These are phyloP conservation scores for Silurus asotus DNA, from an alignment of 2,113 vertebrate species.

Conservation along the genomic window DNA sequence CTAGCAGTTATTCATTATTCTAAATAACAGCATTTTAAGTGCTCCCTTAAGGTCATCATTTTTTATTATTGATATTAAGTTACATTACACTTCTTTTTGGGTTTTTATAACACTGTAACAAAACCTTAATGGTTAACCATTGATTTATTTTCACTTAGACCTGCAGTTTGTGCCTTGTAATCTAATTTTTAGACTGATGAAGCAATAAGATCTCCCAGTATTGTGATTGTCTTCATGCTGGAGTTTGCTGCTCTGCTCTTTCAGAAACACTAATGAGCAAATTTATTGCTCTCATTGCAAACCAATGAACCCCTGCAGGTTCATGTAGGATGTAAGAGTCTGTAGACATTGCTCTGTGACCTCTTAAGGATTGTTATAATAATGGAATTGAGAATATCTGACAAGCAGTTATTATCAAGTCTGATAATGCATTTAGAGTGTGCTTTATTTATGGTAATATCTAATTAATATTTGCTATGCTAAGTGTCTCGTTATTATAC, in stretches of 20 bases:
- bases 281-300: slow-evolving; percentile 34
- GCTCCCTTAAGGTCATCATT: background rate
- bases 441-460: background rate
- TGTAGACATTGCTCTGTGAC: background rate
- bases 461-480: background rate
- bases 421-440: background rate
- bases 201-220: slow-evolving; percentile 7
- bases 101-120: background rate
- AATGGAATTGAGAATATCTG: background rate
- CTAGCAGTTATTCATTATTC: background rate
- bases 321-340: slow-evolving; percentile 17
- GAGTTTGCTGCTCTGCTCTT: background rate
- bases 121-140: background rate
- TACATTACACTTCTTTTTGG: background rate
- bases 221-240: background rate
- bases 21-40: background rate
- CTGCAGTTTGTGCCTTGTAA: slow-evolving; percentile 18
- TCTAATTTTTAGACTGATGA: slow-evolving; percentile 15
- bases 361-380: background rate
- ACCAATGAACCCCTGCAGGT: slow-evolving; percentile 33
- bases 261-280: slow-evolving; percentile 27
- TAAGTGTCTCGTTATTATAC: background rate
- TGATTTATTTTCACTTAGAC: background rate
- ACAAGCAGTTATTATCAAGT: background rate
- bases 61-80: background rate